Percentiles rank a stretch among this genome's conserved stretches.
Conservation (phyloP, 35 echinoderm and acorn worm species). For the Stichopus chloronotus region DNA sequence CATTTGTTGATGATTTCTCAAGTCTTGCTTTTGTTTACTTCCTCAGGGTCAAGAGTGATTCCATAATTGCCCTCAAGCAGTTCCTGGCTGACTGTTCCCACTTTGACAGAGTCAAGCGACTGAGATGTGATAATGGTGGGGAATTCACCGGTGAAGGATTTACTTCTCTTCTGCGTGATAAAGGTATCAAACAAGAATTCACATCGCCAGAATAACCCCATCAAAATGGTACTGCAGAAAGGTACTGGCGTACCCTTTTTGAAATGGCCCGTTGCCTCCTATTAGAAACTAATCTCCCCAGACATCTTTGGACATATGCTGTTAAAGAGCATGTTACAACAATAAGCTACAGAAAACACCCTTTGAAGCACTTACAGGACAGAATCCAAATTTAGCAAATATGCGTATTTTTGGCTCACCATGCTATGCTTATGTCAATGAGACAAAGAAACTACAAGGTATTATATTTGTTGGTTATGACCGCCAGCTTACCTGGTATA, state of each 20-base stretch:
- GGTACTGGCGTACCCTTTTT: slow-evolving; percentile 53
- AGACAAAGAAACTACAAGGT: slow-evolving; percentile 62
- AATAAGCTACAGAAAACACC: slow-evolving; percentile 6
- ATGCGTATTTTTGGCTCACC: slow-evolving; percentile 52
- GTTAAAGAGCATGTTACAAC: slow-evolving; percentile 27
- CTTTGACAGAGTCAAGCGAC: slow-evolving; percentile 21
- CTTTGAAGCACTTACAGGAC: slow-evolving; percentile 6
- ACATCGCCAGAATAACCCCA: slow-evolving; percentile 53
- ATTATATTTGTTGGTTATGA: slow-evolving; percentile 74
- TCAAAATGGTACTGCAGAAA: slow-evolving; percentile 65
- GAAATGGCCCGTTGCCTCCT: slow-evolving; percentile 65
- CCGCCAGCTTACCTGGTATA: slow-evolving; percentile 63
- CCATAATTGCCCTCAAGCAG: slow-evolving; percentile 27
- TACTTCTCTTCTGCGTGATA: slow-evolving; percentile 25
- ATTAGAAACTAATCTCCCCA: slow-evolving; percentile 20
- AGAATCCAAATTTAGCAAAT: neutral
- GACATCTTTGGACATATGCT: slow-evolving; percentile 36
- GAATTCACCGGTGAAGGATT: slow-evolving; percentile 54
- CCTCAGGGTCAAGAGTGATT: slow-evolving; percentile 60
- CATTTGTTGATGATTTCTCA: slow-evolving; percentile 62
- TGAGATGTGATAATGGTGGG: slow-evolving; percentile 67
- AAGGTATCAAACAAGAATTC: slow-evolving; percentile 56
- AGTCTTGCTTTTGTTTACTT: slow-evolving; percentile 59
- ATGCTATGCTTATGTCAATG: slow-evolving; percentile 59
- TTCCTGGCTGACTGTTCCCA: slow-evolving; percentile 60